Base-by-base conservation (phyloP, 1,140 invertebrate species). In the Asbolus verrucosus region DNA sequence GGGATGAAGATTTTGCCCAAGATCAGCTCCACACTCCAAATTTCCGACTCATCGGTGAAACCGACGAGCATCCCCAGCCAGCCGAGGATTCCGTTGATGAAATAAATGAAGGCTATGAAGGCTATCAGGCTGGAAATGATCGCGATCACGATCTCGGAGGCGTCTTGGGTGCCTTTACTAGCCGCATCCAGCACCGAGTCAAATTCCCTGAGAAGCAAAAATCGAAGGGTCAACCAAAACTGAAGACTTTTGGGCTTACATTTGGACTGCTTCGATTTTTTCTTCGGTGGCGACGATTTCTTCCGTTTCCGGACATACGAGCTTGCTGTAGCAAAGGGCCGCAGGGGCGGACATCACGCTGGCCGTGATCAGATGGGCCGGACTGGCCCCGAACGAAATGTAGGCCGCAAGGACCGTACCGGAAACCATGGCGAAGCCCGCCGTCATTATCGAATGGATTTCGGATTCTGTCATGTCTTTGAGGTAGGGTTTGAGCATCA, bases 341-440 rank as follows among this genome's bases (percentile, higher is more conserved):
- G 94, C 94, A 0, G 97, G 95, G 0, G 96, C 96, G 0, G 95
- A 94, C 96, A 99, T 98, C 0, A 98, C 89, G 39, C 93, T 95
- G 0, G 97, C 95, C 0, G 94, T 94, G 43, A 99, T 88, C 13
- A 94, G 81, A 81, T 94, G 90, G 0, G 89, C 85, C 0, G 94
- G 87, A 68, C 92, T 87, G 2, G 96, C 94, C 1, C 96, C 96
- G 80, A 96, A 96, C 11, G 86, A 86, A 30, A 98, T 93, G 78
- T 98, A 98, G 0, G 95, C 94, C 0, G 94, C 96, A 74, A 99
- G 83, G 0, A 97, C 93, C 0, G 93, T 91, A 6, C 95, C 97
- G 27, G 96, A 95, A 13, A 98, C 94, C 5, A 96, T 97, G 0
- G 96, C 93, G 82, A 98, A 98, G 5, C 97, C 97, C 0, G 93